Evolutionary conservation across 1,140 invertebrate species (phyloP), one percentile per base, ranked within the genome.

Genomic region (Arion vulgaris): DNA sequence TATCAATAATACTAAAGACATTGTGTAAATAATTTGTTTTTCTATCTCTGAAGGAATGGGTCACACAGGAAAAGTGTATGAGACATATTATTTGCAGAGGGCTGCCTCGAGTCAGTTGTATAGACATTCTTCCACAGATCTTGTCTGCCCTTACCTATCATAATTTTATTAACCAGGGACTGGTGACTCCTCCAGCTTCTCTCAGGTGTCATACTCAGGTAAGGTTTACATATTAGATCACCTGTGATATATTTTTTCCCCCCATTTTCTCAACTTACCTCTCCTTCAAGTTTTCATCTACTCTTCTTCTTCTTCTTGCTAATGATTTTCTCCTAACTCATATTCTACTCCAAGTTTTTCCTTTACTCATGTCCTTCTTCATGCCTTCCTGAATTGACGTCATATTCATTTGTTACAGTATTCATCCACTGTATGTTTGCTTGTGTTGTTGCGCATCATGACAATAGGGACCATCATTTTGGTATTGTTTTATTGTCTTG

Each of bases 111-210:
- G 87, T 94, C 39, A 89, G 89, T 82, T 92, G 89, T 80, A 66
- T 91, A 26, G 76, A 87, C 36, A 86, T 89, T 57, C 79, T 93
- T 34, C 81, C 90, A 39, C 83, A 86, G 62, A 87, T 94, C 49
- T 83, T 93, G 41, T 85, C 90, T 57, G 93, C 86, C 81, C 87
- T 94, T 0, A 93, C 92, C 0, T 79, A 86, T 23, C 90, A 90
- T 84, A 90, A 91, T 9, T 83, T 91, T 39, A 92, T 94, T 68
- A 94, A 94, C 85, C 89, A 89, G 83, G 93, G 93, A 28, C 83
- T 93, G 26, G 71, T 93, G 34, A 66, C 85, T 2, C 80, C 88
- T 15, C 91, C 92, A 34, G 79, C 74, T n/a, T 51, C 41, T 5
- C 74, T 51, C 11, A 2, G 13, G 13, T 49, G n/a, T 32, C 28